These are phyloP conservation scores for Dolichotis patagonum DNA, from an alignment of 2,113 vertebrate genomes.

Conservation along the genomic window DNA sequence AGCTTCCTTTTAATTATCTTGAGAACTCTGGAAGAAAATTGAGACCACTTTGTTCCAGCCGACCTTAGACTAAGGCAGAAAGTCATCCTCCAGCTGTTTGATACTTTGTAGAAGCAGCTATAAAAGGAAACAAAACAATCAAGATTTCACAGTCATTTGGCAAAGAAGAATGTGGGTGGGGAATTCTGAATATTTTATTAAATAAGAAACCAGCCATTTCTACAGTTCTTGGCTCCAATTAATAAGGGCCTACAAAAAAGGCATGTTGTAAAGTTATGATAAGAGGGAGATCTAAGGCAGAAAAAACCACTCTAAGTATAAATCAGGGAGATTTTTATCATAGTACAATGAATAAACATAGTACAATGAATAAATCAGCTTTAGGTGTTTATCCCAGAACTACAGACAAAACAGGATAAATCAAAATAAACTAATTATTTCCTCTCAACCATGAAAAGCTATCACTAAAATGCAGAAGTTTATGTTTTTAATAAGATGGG, in stretches of 20 bases:
- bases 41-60: conserved; percentile 33
- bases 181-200: conserved; percentile 31
- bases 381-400: conserved; percentile 19
- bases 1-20: conserved; percentile 63
- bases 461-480: conserved; percentile 25
- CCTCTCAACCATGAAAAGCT: conserved; percentile 19
- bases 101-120: conserved; percentile 53
- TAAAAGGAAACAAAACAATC: conserved; percentile 62
- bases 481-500: neutral
- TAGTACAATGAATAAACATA: neutral
- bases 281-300: conserved; percentile 35
- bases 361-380: too few species aligned
- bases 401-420: neutral
- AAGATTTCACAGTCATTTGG: conserved; percentile 48
- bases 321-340: conserved; percentile 41
- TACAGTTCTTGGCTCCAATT: conserved; percentile 39
- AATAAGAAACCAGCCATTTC: conserved; percentile 57
- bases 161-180: conserved; percentile 29
- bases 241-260: conserved; percentile 6
- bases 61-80: conserved; percentile 53
- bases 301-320: conserved; percentile 8
- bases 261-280: neutral
- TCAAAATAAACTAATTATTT: conserved; percentile 38
- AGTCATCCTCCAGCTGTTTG: conserved; percentile 57
- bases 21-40: conserved; percentile 52